These are phyloP conservation scores for Archocentrus centrarchus DNA, from an alignment of 2,113 vertebrate genomes.

Conservation along the genomic window DNA sequence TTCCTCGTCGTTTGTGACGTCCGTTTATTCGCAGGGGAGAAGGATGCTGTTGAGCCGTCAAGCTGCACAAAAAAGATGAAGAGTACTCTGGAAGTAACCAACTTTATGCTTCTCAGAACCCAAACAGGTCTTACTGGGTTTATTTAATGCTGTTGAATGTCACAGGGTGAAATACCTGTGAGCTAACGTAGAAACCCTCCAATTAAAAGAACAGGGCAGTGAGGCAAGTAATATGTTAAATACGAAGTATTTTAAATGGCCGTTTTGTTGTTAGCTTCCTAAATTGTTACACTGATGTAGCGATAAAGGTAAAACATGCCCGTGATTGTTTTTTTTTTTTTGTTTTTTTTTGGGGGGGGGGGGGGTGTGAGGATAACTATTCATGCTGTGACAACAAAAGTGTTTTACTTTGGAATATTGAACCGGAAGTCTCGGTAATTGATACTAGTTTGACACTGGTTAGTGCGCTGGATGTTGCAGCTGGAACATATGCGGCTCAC, in stretches of 20 bases:
- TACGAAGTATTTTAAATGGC: neutral
- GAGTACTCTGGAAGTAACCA: neutral
- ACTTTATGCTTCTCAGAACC: neutral
- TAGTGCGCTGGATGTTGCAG: neutral
- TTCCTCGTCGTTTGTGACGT: neutral
- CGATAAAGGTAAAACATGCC: neutral
- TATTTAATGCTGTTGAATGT: neutral
- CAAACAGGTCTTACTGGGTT: neutral
- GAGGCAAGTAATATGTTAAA: neutral
- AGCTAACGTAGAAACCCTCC: neutral
- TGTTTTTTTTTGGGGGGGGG: too few species aligned
- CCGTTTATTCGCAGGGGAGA: neutral
- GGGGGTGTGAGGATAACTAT: neutral
- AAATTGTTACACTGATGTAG: neutral
- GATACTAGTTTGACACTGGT: neutral
- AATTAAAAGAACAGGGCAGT: neutral
- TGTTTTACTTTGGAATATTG: slow-evolving; percentile 31
- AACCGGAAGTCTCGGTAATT: slow-evolving; percentile 14
- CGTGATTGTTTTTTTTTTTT: neutral
- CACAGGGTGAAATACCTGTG: neutral
- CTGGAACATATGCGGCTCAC: slow-evolving; percentile 13
- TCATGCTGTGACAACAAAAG: neutral
- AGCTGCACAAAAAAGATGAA: neutral
- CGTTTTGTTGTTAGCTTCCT: neutral
- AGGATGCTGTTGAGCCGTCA: slow-evolving; percentile 25